Conservation (phyloP, 2,113 vertebrate species). For the Condylura cristata region DNA sequence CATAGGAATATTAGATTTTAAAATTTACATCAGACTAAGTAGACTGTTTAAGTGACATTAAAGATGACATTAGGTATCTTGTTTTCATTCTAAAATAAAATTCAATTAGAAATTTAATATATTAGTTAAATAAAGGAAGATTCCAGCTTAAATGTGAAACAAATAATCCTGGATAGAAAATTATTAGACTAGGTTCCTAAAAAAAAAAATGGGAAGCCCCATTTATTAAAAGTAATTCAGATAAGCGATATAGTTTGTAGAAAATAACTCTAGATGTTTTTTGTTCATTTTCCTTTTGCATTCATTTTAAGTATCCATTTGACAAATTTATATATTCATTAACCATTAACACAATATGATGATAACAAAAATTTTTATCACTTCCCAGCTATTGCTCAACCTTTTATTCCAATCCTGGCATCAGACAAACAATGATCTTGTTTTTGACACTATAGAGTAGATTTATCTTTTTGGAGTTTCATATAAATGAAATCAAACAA, state of each 20-base stretch:
- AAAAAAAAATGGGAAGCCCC: not conserved
- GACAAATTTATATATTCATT: not conserved
- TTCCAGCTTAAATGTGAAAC: not conserved
- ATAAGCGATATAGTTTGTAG: not conserved
- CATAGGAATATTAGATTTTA: slow-evolving; percentile 29
- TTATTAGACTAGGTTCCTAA: slow-evolving; percentile 20
- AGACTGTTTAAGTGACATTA: not conserved
- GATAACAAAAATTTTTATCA: not conserved
- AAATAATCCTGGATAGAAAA: not conserved
- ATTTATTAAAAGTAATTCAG: slow-evolving; percentile 34
- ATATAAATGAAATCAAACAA: not conserved
- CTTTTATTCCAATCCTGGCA: not conserved
- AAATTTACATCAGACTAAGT: slow-evolving; percentile 10
- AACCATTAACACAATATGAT: not conserved
- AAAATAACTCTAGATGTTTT: not conserved
- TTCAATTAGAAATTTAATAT: slow-evolving; percentile 32
- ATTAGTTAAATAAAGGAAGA: slow-evolving; percentile 25
- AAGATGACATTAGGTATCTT: not conserved
- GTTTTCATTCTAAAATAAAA: slow-evolving; percentile 26
- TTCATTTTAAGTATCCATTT: not conserved
- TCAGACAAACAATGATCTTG: not conserved
- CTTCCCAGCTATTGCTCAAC: not conserved
- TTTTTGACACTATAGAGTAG: not conserved
- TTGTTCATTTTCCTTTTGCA: not conserved
- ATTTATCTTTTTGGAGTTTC: not conserved